Base-by-base conservation (phyloP, 2,888 invertebrate species). In the Charanyca ferruginea region DNA sequence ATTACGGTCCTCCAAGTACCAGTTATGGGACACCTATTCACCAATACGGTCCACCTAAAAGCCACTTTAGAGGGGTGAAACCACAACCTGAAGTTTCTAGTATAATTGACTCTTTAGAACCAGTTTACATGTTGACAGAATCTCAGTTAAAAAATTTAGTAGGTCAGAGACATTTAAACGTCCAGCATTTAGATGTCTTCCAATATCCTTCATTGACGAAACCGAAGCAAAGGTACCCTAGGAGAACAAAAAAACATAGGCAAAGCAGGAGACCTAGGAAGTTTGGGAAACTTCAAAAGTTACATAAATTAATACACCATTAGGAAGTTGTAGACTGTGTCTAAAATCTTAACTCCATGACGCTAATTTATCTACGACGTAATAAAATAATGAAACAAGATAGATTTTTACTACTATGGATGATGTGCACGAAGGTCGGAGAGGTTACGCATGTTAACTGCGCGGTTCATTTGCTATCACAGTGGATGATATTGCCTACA, bases 41-140 rank as follows among this genome's bases (percentile, higher is more conserved):
- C 0, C 47, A 58, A 16, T 81, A 81, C 52, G 75, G 71, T 0
- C 18, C 49, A 18, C 68, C 66, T n/a, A 68, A 70, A 35, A 22
- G 22, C 6, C 35, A 76, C 2, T 69, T 7, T 22, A 42, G 18
- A 13, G 76, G 22, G 6, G 47, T 52, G 0, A 73, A 57, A 48
- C 70, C 35, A 20, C 25, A 82, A 59, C 20, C 59, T 32, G 72
- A 79, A 18, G 42, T 71, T n/a, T 67, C 76, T 8, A 75, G 67
- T 7, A 22, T 83, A 0, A 58, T 84, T 5, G 75, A 78, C 25
- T 73, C 83, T 0, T 72, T 91, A 22, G 94, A 95, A 76, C 94
- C 95, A 0, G 88, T 95, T 0, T 95, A 94, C 53, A 89, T 95
- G 87, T 67, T 95, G 11, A 94, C 94, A 0, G 89, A 92, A 65